A percentile compares a stretch with the other conserved stretches of the same genome.
Evolutionary conservation across 2,888 invertebrate species (phyloP).

Genomic region (Tachina fera): DNA sequence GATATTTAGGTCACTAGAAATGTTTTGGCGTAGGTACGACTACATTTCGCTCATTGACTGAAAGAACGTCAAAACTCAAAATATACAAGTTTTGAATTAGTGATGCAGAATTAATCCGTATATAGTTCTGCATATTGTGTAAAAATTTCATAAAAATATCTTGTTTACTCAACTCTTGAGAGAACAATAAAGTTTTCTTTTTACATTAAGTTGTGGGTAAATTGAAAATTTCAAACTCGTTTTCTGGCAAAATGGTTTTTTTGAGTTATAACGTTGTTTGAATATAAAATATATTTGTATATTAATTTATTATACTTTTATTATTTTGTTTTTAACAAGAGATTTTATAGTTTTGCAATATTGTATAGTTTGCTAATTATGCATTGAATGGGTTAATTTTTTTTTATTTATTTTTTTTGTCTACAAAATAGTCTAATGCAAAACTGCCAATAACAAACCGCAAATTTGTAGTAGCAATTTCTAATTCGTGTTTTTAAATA

Average conservation of each 20-base stretch:
- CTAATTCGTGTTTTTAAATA: neutral
- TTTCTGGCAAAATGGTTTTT: too few relatives aligned
- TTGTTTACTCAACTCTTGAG: too few relatives aligned
- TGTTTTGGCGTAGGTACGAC: neutral
- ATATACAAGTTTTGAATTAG: too few relatives aligned
- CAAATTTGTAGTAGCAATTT: conserved; percentile 26
- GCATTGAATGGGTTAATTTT: conserved; percentile 20
- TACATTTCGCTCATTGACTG: neutral
- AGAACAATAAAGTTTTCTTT: too few relatives aligned
- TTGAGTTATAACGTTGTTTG: too few relatives aligned
- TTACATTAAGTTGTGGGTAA: too few relatives aligned
- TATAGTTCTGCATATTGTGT: too few relatives aligned
- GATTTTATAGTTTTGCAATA: conserved; percentile 27
- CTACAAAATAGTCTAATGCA: conserved; percentile 27
- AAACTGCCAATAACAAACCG: conserved; percentile 34
- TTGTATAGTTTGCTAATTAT: conserved; percentile 37
- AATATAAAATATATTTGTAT: neutral
- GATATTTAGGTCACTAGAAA: conserved; percentile 34
- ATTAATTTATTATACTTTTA: neutral
- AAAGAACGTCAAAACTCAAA: too few relatives aligned
- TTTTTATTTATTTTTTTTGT: conserved; percentile 9
- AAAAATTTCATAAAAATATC: too few relatives aligned
- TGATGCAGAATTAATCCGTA: too few relatives aligned
- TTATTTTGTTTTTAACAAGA: conserved; percentile 19
- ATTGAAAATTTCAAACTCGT: too few relatives aligned